Base-by-base conservation (phyloP, 1,140 invertebrate genomes). In the Cydia strobilella region DNA sequence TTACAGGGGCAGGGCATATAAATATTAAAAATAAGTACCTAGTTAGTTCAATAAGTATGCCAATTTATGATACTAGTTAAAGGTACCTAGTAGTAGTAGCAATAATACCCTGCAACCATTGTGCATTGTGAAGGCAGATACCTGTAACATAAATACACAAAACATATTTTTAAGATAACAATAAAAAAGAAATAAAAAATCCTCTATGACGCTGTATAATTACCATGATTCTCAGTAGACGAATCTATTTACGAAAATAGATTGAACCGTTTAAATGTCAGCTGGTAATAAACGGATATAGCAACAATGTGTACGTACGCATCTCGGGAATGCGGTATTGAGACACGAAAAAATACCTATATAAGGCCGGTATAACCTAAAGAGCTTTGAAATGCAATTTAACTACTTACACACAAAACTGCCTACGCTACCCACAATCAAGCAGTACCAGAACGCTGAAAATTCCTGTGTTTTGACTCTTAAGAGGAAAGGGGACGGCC, bases 201-300 rank as follows among this genome's bases (percentile, higher is more conserved):
- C 31, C 65, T 69, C 65, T 42, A 18, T 31, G 65, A 35, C n/a
- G 13, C 65, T 31, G 27, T 35, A 42, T 18, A 69, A 42, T 69
- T 10, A 35, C 65, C 15, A 35, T 7, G 18, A 69, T 69, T 69
- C 65, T 69, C 65, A 69, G 65, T 69, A 69, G 65, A 69, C 65
- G 65, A 69, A 10, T 39, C 65, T 69, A 69, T 69, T 69, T 69
- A 69, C 65, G 65, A 69, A 69, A 69, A 69, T 69, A 69, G 65
- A 39, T 69, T 69, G 27, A 42, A 69, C 65, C 65, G 65, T 69
- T 69, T 69, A 69, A 69, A 31, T 69, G 65, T 69, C 65, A 69
- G 65, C 65, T 69, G 65, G 65, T 39, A 69, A 69, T 69, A 69
- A 69, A 69, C 35, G 35, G 42, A 69, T 69, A 69, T 69, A 69